Percentiles rank a stretch among this genome's conserved stretches.
These are phyloP conservation scores for Butorides virescens DNA, from an alignment of 2,113 vertebrate species.

Conservation along the genomic window DNA sequence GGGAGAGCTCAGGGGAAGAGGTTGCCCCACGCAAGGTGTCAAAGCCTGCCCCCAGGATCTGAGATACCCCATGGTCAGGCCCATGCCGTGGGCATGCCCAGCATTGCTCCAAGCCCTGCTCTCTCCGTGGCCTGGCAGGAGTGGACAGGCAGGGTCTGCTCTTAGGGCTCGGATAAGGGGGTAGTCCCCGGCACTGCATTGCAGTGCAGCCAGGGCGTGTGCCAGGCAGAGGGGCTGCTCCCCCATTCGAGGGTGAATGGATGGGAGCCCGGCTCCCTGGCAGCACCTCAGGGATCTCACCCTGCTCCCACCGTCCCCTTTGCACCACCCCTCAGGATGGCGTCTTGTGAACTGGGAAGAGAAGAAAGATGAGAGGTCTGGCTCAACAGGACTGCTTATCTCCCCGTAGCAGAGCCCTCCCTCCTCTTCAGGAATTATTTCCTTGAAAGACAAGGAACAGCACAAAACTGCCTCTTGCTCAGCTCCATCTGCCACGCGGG, in stretches of 20 bases:
- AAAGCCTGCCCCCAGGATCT: neutral
- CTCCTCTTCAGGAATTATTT: slow-evolving; percentile 52
- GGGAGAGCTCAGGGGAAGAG: neutral
- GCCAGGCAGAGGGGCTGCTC: neutral
- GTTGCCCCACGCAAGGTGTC: neutral
- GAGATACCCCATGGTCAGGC: neutral
- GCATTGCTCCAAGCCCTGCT: neutral
- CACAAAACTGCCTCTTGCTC: slow-evolving; percentile 32
- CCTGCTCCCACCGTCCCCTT: neutral
- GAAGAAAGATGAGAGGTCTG: neutral
- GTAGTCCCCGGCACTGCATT: fast-evolving
- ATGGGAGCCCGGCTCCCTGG: neutral
- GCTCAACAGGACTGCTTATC: neutral
- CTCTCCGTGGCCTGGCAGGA: neutral
- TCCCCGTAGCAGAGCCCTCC: neutral
- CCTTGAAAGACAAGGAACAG: slow-evolving; percentile 46
- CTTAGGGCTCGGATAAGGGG: neutral
- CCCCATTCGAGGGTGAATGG: fast-evolving
- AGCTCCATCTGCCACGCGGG: neutral
- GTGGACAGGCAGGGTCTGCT: neutral
- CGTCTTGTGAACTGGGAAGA: neutral
- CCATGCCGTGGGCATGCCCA: neutral
- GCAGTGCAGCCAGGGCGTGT: neutral
- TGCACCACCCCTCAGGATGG: neutral
- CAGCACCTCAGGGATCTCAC: neutral